phyloP scores from a whole-genome alignment of 2,888 invertebrate genomes.

The Alsophila aescularia region DNA sequence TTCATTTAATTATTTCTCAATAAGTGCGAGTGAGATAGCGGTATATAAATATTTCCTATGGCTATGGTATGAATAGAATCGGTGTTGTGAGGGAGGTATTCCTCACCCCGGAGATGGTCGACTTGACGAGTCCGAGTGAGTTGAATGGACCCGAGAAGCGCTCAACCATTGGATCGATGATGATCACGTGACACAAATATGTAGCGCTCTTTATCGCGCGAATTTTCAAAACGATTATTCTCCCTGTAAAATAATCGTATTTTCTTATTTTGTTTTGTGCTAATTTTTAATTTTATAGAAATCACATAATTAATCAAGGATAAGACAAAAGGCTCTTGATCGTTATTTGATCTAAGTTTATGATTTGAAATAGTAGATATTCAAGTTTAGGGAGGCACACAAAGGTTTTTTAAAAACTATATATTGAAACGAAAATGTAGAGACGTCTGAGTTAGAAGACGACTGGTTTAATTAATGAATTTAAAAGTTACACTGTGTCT shows the following conservation, averaged over 20 bases:
- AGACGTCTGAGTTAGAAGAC: too few relatives aligned
- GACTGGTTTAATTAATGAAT: too few relatives aligned
- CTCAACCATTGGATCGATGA: constrained; percentile 84
- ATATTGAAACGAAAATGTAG: too few relatives aligned
- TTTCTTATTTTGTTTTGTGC: too few relatives aligned
- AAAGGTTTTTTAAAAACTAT: too few relatives aligned
- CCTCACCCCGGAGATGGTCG: constrained; percentile 55
- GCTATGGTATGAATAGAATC: constrained; percentile 83
- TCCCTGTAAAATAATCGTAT: neutral
- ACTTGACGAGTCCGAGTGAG: constrained; percentile 81
- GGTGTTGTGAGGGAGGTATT: constrained; percentile 80
- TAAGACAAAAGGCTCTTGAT: too few relatives aligned
- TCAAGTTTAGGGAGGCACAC: too few relatives aligned
- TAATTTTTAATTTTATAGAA: too few relatives aligned
- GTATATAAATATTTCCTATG: constrained; percentile 79
- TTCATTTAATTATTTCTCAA: constrained; percentile 81
- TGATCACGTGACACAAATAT: constrained; percentile 78
- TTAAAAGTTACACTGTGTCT: too few relatives aligned
- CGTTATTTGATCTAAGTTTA: too few relatives aligned
- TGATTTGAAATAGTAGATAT: too few relatives aligned
- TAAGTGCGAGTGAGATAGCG: constrained; percentile 72
- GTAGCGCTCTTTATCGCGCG: constrained; percentile 61
- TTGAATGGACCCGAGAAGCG: constrained; percentile 85
- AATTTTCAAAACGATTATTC: constrained; percentile 48
- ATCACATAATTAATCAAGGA: too few relatives aligned